Conservation (phyloP, 2,113 vertebrate genomes). For the Numenius arquata region DNA sequence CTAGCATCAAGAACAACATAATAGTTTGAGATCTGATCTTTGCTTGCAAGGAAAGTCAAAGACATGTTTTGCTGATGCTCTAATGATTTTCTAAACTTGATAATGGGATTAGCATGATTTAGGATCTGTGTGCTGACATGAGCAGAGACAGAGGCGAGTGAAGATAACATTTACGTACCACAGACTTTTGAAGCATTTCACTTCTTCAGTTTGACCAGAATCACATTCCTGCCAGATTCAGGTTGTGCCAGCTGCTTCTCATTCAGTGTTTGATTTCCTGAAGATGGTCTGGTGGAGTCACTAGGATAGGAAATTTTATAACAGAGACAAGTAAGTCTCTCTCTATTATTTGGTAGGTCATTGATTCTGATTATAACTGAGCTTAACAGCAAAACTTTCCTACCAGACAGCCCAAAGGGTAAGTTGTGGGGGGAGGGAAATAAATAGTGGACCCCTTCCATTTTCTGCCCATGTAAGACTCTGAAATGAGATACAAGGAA, state of each 20-base stretch:
- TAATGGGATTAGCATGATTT: neutral
- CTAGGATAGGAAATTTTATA: neutral
- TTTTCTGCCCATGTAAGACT: neutral
- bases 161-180: neutral
- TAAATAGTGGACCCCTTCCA: neutral
- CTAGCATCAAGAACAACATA: neutral
- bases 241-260: constrained; percentile 1
- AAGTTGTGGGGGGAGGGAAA: too few relatives aligned
- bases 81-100: neutral
- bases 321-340: neutral
- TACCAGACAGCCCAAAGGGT: neutral
- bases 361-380: neutral
- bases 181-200: neutral
- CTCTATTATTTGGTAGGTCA: neutral
- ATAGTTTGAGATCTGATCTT: neutral
- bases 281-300: neutral
- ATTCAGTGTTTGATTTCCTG: constrained; percentile 13
- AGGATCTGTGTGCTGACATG: neutral
- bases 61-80: neutral
- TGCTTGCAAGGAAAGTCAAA: neutral
- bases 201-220: neutral
- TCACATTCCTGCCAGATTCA: neutral
- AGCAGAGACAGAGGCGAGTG: neutral
- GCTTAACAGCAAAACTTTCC: neutral
- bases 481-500: neutral